Percentiles rank a stretch among this genome's conserved stretches.
phyloP scores from a whole-genome alignment of 2,888 invertebrate genomes.

The Mesorhabditis spiculigera region DNA sequence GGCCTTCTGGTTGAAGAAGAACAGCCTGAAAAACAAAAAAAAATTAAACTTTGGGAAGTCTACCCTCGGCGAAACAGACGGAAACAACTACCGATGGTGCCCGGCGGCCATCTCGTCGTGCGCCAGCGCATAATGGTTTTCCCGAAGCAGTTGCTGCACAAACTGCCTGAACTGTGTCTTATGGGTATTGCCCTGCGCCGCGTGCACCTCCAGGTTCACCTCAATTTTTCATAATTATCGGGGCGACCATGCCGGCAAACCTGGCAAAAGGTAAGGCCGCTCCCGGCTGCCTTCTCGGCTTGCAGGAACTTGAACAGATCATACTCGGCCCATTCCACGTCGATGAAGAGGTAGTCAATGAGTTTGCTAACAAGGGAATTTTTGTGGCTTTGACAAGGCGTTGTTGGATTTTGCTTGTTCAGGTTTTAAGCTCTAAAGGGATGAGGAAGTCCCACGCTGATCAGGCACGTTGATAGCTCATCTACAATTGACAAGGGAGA shows the following conservation, averaged over 20 bases:
- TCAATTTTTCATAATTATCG: neutral
- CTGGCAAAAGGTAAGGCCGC: neutral
- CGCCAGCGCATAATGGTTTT: neutral
- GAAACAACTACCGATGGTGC: neutral
- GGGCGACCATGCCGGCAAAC: slow-evolving; percentile 1
- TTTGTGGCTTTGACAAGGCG: no score
- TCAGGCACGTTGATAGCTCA: no score
- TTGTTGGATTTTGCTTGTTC: no score
- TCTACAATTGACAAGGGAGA: no score
- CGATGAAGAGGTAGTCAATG: slow-evolving; percentile 3
- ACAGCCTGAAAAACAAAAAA: no score
- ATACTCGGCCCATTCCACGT: slow-evolving; percentile 4
- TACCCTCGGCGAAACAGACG: neutral
- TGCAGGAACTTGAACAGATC: neutral
- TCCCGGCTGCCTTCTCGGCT: neutral
- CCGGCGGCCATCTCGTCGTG: slow-evolving; percentile 5
- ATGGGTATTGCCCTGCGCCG: neutral
- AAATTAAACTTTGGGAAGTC: no score
- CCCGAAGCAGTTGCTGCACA: neutral
- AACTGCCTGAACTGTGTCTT: neutral
- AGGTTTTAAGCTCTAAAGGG: no score
- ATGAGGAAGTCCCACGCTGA: no score
- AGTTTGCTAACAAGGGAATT: neutral
- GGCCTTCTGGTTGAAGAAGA: no score
- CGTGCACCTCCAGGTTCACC: slow-evolving; percentile 1